phyloP scores from a whole-genome alignment of 2,113 vertebrate species.

The Tragelaphus scriptus region DNA sequence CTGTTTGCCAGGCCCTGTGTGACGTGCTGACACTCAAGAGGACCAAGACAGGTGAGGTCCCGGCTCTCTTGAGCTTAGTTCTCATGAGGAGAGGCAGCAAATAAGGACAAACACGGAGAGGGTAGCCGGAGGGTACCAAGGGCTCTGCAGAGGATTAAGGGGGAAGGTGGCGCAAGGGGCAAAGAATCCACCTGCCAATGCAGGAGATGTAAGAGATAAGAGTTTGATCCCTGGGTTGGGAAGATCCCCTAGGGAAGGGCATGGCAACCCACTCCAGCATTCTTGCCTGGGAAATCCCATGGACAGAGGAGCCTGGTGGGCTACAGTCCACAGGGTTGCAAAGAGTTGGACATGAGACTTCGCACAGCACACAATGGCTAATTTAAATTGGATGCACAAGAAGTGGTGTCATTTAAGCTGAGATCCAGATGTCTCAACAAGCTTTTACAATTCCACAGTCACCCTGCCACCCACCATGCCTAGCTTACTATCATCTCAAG shows the following conservation, averaged over 20 bases:
- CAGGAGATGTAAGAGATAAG: not conserved
- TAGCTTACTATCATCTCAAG: not conserved
- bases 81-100: rapidly evolving
- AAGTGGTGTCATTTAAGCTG: not conserved
- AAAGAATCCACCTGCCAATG: not conserved
- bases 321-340: not conserved
- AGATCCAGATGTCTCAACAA: not conserved
- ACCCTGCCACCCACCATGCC: not conserved
- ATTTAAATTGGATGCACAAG: not conserved
- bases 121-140: not conserved
- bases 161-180: rapidly evolving
- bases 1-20: not conserved
- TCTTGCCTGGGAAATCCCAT: not conserved
- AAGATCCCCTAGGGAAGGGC: not conserved
- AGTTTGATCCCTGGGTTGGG: not conserved
- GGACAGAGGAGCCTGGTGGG: not conserved
- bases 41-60: not conserved
- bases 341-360: not conserved
- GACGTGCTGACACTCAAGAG: not conserved
- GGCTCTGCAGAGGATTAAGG: not conserved
- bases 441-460: not conserved
- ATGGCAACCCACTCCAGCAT: not conserved
- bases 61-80: not conserved
- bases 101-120: not conserved
- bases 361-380: not conserved